Evolutionary conservation across 2,113 vertebrate genomes (phyloP).

Genomic region (Misgurnus mizolepis): DNA sequence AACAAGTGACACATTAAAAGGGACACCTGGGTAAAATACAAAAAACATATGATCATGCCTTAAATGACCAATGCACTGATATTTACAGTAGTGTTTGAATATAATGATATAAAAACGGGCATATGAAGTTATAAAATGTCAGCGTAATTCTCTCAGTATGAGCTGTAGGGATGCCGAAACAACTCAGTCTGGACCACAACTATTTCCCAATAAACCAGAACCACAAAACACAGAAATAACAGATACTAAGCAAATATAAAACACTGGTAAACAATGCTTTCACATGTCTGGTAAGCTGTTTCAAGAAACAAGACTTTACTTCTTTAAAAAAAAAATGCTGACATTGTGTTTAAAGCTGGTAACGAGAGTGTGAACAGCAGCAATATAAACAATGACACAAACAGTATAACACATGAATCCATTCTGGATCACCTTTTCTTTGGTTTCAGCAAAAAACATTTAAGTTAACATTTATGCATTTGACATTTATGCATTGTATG

Average conservation of each 20-base stretch:
- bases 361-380: not conserved
- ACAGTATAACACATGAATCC: not conserved
- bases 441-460: not conserved
- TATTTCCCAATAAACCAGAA: conserved; percentile 23
- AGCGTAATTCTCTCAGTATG: not conserved
- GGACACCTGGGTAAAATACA: not conserved
- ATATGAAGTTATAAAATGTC: not conserved
- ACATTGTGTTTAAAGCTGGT: not conserved
- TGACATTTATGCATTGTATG: too few relatives aligned
- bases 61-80: not conserved
- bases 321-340: too few relatives aligned
- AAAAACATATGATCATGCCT: not conserved
- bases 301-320: not conserved
- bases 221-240: not conserved
- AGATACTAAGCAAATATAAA: conserved; percentile 6
- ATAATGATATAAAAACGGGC: not conserved
- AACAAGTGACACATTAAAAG: conserved; percentile 18
- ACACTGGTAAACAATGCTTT: conserved; percentile 31
- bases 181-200: conserved; percentile 17
- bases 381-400: not conserved
- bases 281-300: not conserved
- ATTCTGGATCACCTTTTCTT: not conserved
- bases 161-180: conserved; percentile 17
- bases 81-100: conserved; percentile 16
- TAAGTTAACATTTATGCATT: not conserved